Base-by-base conservation (phyloP, 2,888 invertebrate genomes). In the Frankliniella intonsa region DNA sequence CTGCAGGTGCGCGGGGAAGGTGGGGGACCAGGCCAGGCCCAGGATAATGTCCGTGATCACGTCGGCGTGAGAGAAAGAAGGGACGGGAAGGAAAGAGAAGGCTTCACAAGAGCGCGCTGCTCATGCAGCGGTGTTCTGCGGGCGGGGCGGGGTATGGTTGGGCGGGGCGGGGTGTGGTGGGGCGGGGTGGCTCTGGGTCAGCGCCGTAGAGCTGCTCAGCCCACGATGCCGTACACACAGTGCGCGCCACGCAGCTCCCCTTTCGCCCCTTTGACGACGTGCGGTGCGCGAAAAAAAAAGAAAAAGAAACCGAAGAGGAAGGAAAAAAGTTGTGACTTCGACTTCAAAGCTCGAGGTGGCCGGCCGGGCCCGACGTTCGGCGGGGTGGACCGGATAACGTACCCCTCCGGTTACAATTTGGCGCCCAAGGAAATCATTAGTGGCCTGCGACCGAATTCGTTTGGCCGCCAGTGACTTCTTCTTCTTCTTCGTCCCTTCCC, bases 341-440 rank as follows among this genome's bases (percentile, higher is more conserved):
- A 80, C 80, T 51, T 80, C 49, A 80, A 51, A 50, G 69, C 25
- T 10, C 1, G 8, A 12, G 12, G 55, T 55, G 17, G 17, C 19
- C 19, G 17, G 22, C 25, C 25, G 69, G 25, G 25, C 8, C 25
- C 25, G 25, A 25, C 38, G 38, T 38, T 38, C 3, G 38, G 38
- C 38, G 38, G 2, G 22, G 69, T 22, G 25, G 11, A 8, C 10
- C 22, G 22, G 69, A 7, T 19, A 17, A 69, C 69, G 69, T 69
- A 69, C 38, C 38, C 2, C 22, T 69, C 69, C 22, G 69, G 69
- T 69, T 69, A 69, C 69, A 69, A 22, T 69, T 69, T 69, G 69
- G 22, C 69, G 69, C 22, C 22, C 69, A 22, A 69, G 69, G 69
- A 69, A 69, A 69, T 69, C 69, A 69, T 69, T 69, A 69, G 25